These are phyloP conservation scores for Dasypogon diadema DNA, from an alignment of 2,888 invertebrate species.

Conservation along the genomic window DNA sequence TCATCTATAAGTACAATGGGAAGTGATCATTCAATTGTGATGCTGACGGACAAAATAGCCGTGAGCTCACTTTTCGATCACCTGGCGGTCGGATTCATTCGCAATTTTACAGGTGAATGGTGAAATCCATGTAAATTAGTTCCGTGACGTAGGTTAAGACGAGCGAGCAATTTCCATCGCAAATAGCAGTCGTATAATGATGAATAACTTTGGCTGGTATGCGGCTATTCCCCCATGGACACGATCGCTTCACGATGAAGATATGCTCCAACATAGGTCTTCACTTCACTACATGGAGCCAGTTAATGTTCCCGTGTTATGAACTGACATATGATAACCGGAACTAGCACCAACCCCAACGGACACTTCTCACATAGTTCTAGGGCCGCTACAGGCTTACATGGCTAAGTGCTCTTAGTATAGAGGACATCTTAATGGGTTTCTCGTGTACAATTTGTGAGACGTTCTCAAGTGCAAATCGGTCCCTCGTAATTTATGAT, in stretches of 20 bases:
- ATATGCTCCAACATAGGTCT: slow-evolving; percentile 40
- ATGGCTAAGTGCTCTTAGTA: slow-evolving; percentile 2
- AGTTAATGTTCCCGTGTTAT: not conserved
- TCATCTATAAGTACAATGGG: not conserved
- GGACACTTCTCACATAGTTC: slow-evolving; percentile 30
- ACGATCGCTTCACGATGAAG: slow-evolving; percentile 33
- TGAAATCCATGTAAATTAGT: slow-evolving; percentile 42
- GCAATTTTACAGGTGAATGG: slow-evolving; percentile 40
- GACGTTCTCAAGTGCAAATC: slow-evolving; percentile 54
- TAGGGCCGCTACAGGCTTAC: slow-evolving; percentile 1
- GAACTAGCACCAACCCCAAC: slow-evolving; percentile 37
- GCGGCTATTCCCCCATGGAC: slow-evolving; percentile 23
- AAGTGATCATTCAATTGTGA: slow-evolving; percentile 40
- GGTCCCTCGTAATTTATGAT: slow-evolving; percentile 52
- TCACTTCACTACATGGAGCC: slow-evolving; percentile 21
- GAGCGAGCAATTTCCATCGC: slow-evolving; percentile 41
- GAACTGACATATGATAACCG: slow-evolving; percentile 46
- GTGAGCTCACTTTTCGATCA: slow-evolving; percentile 37
- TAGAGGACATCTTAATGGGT: slow-evolving; percentile 53
- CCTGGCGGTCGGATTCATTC: slow-evolving; percentile 18
- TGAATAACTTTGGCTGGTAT: slow-evolving; percentile 24
- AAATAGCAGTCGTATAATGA: slow-evolving; percentile 33
- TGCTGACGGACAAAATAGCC: not conserved
- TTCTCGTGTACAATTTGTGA: slow-evolving; percentile 53
- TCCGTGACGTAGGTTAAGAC: slow-evolving; percentile 25